These are phyloP conservation scores for Entomobrya multifasciata DNA, from an alignment of 2,888 invertebrate genomes.

Conservation along the genomic window DNA sequence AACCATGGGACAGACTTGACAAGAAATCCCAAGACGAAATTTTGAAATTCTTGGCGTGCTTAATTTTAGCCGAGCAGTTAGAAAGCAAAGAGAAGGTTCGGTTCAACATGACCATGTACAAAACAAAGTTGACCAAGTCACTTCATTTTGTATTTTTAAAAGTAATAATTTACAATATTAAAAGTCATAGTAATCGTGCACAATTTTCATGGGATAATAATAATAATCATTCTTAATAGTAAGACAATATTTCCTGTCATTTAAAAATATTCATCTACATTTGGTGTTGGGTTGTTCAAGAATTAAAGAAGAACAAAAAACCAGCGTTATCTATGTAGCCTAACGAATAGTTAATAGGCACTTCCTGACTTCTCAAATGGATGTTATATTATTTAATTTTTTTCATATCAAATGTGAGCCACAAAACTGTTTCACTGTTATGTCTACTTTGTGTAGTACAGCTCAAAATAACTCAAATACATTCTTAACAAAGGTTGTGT, in stretches of 20 bases:
- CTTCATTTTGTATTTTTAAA: no score
- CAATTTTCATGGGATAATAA: no score
- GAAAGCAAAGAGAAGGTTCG: background rate
- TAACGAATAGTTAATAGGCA: no score
- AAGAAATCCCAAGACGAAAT: conserved; percentile 28
- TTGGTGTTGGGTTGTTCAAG: conserved; percentile 2
- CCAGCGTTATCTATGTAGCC: background rate
- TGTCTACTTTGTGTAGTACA: background rate
- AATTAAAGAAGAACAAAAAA: conserved; percentile 27
- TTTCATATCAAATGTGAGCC: no score
- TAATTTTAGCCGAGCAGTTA: background rate
- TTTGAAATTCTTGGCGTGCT: conserved; percentile 3
- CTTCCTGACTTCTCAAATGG: no score
- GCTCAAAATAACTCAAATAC: conserved; percentile 65
- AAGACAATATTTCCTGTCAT: conserved; percentile 18
- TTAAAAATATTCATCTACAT: background rate
- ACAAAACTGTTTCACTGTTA: background rate
- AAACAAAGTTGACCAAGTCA: no score
- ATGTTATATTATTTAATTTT: no score
- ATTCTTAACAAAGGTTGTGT: conserved; percentile 68
- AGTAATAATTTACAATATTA: no score
- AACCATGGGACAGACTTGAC: conserved; percentile 36
- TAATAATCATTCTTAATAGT: no score
- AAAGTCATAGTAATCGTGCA: no score
- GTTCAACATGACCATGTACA: no score